Percentiles rank a stretch among this genome's conserved stretches.
Conservation (phyloP, 2,888 invertebrate genomes). For the Polymixis flavicincta region DNA sequence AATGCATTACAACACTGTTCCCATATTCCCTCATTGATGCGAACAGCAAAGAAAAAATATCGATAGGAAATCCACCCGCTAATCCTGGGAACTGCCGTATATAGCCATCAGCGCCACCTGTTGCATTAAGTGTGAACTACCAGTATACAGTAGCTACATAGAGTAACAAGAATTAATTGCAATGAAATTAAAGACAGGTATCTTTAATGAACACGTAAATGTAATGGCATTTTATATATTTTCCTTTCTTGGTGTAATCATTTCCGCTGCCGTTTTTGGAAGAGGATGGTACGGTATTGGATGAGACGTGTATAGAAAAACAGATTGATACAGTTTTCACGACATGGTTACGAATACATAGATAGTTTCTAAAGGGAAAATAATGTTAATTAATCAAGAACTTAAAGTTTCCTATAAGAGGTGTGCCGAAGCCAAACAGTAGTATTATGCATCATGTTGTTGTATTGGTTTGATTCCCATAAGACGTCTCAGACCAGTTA, state of each 20-base stretch:
- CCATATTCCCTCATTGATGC: conserved; percentile 31
- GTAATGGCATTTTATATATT: conserved; percentile 26
- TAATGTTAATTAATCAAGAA: not conserved
- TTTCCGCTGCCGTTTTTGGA: conserved; percentile 31
- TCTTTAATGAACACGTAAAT: conserved; percentile 29
- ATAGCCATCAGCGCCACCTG: conserved; percentile 56
- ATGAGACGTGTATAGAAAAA: not conserved
- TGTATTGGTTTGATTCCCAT: conserved; percentile 5
- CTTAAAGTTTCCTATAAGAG: not conserved
- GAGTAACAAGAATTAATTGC: conserved; percentile 46
- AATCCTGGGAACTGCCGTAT: conserved; percentile 49
- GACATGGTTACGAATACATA: not conserved
- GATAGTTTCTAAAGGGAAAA: not conserved
- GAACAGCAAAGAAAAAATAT: conserved; percentile 39
- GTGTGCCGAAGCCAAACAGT: not conserved
- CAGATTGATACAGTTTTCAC: not conserved
- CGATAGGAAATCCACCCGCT: conserved; percentile 56
- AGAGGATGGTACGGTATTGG: not conserved
- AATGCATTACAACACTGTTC: not conserved
- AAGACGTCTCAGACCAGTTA: not conserved
- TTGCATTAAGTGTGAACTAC: conserved; percentile 57
- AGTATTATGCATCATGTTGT: no score
- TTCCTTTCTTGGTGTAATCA: conserved; percentile 19
- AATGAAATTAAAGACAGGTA: conserved; percentile 30
- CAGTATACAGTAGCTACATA: conserved; percentile 16